These are phyloP conservation scores for Paracentrotus lividus DNA, from an alignment of 53 echinoderm and acorn worm genomes.

Conservation along the genomic window DNA sequence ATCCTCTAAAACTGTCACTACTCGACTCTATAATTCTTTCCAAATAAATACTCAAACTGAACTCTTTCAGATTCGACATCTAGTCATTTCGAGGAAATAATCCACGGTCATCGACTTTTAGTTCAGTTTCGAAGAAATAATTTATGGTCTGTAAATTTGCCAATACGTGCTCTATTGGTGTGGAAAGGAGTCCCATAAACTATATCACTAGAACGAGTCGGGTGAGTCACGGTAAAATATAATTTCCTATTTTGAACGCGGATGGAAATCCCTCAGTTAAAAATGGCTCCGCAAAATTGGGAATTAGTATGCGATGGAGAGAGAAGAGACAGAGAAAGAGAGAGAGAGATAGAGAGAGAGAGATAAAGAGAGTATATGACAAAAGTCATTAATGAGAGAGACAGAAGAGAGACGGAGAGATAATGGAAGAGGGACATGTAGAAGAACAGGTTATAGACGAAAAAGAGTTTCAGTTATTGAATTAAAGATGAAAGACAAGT, in stretches of 20 bases:
- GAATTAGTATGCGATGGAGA: background rate
- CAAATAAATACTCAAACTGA: background rate
- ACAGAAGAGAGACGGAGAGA: no score
- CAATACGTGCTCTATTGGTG: background rate
- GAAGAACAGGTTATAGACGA: background rate
- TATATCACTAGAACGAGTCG: background rate
- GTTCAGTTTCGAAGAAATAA: conserved; percentile 30
- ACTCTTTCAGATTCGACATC: background rate
- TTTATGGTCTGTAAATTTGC: conserved; percentile 3
- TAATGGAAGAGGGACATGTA: no score
- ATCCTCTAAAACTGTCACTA: background rate
- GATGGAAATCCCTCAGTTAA: conserved; percentile 61
- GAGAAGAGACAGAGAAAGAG: background rate
- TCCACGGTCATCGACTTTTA: background rate
- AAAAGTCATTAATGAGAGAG: no score
- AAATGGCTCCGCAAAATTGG: background rate
- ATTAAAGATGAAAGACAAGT: no score
- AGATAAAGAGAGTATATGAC: background rate
- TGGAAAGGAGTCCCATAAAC: background rate
- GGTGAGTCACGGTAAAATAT: conserved; percentile 48
- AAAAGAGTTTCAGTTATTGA: no score
- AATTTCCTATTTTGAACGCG: conserved; percentile 56
- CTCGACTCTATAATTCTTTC: no score
- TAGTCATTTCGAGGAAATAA: conserved; percentile 11
- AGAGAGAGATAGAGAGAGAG: background rate